Percentiles rank a stretch among this genome's conserved stretches.
Evolutionary conservation across 2,113 vertebrate genomes (phyloP).

Genomic region (Dolichotis patagonum): DNA sequence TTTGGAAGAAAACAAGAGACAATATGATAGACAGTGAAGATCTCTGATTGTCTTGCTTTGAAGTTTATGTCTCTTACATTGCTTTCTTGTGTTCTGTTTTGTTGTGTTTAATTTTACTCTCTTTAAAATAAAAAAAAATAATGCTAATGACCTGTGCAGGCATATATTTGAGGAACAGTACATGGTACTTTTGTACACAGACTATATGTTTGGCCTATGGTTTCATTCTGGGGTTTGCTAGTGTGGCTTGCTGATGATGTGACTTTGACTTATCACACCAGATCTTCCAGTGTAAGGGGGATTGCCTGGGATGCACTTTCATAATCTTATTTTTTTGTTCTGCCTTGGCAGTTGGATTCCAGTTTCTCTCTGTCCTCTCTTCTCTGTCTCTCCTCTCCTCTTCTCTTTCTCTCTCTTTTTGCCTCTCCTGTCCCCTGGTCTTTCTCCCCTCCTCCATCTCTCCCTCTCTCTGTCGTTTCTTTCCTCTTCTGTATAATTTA

Average conservation of each 20-base stretch:
- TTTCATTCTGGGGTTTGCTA: background rate
- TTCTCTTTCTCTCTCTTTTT: background rate
- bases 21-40: too few species aligned
- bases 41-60: too few species aligned
- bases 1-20: too few species aligned
- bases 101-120: too few species aligned
- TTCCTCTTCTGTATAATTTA: background rate
- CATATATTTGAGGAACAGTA: background rate
- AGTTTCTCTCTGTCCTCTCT: background rate
- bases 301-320: background rate
- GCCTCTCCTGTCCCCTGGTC: background rate
- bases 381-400: background rate
- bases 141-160: background rate
- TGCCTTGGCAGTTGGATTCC: background rate
- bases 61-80: too few species aligned
- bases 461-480: background rate
- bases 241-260: background rate
- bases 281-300: background rate
- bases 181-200: background rate
- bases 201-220: background rate
- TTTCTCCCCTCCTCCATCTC: background rate
- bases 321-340: background rate
- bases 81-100: too few species aligned
- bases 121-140: too few species aligned
- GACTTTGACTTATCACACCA: background rate